Percentiles rank a stretch among this genome's conserved stretches.
Evolutionary conservation across 2,113 vertebrate species (phyloP).

Genomic region (Anolis carolinensis): DNA sequence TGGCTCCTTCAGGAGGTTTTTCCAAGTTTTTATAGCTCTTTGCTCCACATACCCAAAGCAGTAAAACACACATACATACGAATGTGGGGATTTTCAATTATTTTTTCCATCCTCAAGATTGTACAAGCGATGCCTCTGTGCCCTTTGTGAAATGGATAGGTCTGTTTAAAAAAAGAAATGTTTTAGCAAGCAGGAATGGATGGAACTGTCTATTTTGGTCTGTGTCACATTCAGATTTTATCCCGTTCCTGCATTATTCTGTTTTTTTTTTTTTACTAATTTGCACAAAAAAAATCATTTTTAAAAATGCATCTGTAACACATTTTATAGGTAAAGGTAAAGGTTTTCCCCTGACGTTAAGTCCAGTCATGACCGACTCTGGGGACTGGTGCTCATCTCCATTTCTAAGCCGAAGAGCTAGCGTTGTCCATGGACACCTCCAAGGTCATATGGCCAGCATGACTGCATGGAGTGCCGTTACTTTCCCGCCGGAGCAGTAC

Average conservation of each 20-base stretch:
- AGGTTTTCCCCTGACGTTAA: no score
- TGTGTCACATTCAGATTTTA: not conserved
- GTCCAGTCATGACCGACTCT: no score
- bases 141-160: conserved; percentile 42
- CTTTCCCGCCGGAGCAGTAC: no score
- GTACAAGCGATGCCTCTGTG: conserved; percentile 47
- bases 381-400: no score
- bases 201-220: not conserved
- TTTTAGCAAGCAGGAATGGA: not conserved
- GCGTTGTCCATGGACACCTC: no score
- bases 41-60: conserved; percentile 50
- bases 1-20: conserved; percentile 56
- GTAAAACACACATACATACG: conserved; percentile 22
- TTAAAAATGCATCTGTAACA: not conserved
- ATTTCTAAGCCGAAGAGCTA: no score
- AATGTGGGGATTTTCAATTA: conserved; percentile 52
- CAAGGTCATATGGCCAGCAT: no score
- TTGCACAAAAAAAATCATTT: not conserved
- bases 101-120: conserved; percentile 58
- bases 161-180: not conserved
- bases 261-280: not conserved
- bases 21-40: conserved; percentile 57
- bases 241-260: not conserved
- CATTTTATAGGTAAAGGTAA: no score
- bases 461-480: no score